phyloP scores from a whole-genome alignment of 2,797 vertebrate species.

The Chelmon rostratus region DNA sequence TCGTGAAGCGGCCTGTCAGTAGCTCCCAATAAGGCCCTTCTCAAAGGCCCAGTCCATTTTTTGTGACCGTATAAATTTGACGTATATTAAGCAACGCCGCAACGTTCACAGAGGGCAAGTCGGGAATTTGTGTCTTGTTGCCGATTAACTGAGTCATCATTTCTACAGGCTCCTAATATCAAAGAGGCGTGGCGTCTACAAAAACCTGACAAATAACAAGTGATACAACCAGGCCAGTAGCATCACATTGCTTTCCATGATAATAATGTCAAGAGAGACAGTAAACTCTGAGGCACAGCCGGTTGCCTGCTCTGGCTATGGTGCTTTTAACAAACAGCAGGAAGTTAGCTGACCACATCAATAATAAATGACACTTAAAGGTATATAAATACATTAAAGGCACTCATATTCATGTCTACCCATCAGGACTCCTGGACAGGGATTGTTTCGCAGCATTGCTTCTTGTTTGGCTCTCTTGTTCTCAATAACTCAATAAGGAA shows the following conservation, averaged over 20 bases:
- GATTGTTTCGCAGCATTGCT: no score
- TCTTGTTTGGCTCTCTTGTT: no score
- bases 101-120: neutral
- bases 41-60: neutral
- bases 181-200: neutral
- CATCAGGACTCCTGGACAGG: no score
- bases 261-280: neutral
- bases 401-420: no score
- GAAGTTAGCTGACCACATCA: neutral
- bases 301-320: neutral
- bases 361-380: neutral
- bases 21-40: conserved; percentile 27
- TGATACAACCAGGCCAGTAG: neutral
- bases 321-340: neutral
- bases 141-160: neutral
- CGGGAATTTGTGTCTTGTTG: neutral
- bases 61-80: neutral
- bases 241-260: no score
- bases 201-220: neutral
- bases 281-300: neutral
- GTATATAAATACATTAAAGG: no score
- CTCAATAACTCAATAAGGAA: no score
- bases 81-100: neutral
- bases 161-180: neutral
- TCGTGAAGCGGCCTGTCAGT: conserved; percentile 34